A percentile compares a stretch with the other conserved stretches of the same genome.
phyloP scores from a whole-genome alignment of 2,888 invertebrate genomes.

The Plagodis pulveraria region DNA sequence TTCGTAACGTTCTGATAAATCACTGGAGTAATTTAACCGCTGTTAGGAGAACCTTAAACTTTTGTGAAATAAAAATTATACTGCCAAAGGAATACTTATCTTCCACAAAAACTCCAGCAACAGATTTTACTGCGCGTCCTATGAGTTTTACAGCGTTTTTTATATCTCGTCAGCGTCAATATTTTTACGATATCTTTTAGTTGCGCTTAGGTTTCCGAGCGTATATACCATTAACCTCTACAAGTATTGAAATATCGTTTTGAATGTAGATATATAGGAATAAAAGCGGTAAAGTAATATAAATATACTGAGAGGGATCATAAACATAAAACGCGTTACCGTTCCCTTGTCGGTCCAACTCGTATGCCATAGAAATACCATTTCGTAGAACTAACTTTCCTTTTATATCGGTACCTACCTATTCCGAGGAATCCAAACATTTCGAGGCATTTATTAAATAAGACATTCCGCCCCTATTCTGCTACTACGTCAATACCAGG shows the following conservation, averaged over 20 bases:
- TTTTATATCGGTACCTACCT: constrained; percentile 49
- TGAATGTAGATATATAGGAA: constrained; percentile 44
- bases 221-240: constrained; percentile 43
- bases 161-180: constrained; percentile 45
- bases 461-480: constrained; percentile 36
- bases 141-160: constrained; percentile 60
- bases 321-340: constrained; percentile 63
- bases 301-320: constrained; percentile 57
- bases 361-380: constrained; percentile 48
- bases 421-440: constrained; percentile 50
- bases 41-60: constrained; percentile 38
- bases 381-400: constrained; percentile 58
- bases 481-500: not conserved
- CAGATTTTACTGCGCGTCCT: constrained; percentile 59
- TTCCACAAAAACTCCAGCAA: constrained; percentile 41
- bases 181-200: constrained; percentile 47
- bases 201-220: constrained; percentile 40
- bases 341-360: constrained; percentile 50
- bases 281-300: constrained; percentile 53
- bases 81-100: constrained; percentile 46
- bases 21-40: constrained; percentile 40
- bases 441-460: constrained; percentile 53
- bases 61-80: constrained; percentile 47
- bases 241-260: constrained; percentile 36
- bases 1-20: constrained; percentile 41